phyloP scores from a whole-genome alignment of 1,140 invertebrate species.

The Matsumurasca onukii region DNA sequence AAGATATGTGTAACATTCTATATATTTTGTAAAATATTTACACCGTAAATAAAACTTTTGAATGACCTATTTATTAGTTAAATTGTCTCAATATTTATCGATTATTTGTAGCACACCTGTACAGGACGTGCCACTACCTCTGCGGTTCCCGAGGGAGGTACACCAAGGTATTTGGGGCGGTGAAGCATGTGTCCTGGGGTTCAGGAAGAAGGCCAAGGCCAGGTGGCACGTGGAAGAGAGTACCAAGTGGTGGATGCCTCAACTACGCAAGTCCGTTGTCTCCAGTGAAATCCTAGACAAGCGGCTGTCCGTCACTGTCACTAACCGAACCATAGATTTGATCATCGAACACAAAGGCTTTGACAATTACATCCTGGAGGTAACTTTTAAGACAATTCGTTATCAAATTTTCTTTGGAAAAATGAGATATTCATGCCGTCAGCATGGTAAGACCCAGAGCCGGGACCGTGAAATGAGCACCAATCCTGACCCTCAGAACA shows the following conservation, averaged over 20 bases:
- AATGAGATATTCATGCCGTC: too few relatives aligned
- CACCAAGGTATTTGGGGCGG: conserved; percentile 94
- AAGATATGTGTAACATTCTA: too few relatives aligned
- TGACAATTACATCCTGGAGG: conserved; percentile 92
- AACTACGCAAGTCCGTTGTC: conserved; percentile 73
- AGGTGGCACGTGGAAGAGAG: conserved; percentile 51
- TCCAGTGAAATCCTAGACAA: conserved; percentile 93
- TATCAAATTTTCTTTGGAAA: too few relatives aligned
- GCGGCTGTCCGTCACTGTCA: conserved; percentile 78
- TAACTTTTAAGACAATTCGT: conserved; percentile 47
- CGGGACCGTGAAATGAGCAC: too few relatives aligned
- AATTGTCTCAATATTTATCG: too few relatives aligned
- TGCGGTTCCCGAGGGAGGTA: conserved; percentile 76
- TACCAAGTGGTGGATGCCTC: conserved; percentile 86
- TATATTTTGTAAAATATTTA: too few relatives aligned
- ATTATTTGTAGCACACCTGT: conserved; percentile 56
- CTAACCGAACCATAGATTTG: conserved; percentile 73
- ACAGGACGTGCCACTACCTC: conserved; percentile 76
- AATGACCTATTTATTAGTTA: too few relatives aligned
- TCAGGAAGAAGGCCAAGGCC: conserved; percentile 63
- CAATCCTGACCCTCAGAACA: too few relatives aligned
- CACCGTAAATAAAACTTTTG: too few relatives aligned
- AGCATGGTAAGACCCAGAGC: too few relatives aligned
- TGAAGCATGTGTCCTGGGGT: conserved; percentile 92
- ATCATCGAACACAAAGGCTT: conserved; percentile 93